Evolutionary conservation across 2,888 invertebrate species (phyloP).

Genomic region (Athalia rosae): DNA sequence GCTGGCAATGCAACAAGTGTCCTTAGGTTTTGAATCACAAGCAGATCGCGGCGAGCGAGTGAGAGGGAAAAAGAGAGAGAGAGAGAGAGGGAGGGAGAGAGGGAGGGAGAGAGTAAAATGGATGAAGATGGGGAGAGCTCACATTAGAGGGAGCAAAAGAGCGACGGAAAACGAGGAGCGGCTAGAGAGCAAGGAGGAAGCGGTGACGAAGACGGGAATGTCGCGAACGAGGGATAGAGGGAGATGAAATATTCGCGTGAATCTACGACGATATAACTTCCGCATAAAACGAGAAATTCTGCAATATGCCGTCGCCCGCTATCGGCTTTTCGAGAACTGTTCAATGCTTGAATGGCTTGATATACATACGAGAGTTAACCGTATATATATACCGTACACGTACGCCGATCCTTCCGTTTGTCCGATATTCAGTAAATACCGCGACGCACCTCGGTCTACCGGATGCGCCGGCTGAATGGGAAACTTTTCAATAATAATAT

Average conservation of each 20-base stretch:
- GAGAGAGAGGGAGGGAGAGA: slow-evolving; percentile 49
- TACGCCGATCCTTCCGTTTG: slow-evolving; percentile 24
- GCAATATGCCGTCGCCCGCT: slow-evolving; percentile 7
- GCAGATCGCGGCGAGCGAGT: slow-evolving; percentile 67
- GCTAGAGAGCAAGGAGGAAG: slow-evolving; percentile 49
- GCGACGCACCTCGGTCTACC: too few relatives aligned
- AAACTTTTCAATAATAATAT: too few relatives aligned
- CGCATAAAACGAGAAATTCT: slow-evolving; percentile 23
- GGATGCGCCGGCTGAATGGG: too few relatives aligned
- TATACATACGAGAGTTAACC: slow-evolving; percentile 47
- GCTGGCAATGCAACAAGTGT: slow-evolving; percentile 73
- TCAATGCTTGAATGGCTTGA: slow-evolving; percentile 65
- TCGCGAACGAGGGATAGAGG: slow-evolving; percentile 50
- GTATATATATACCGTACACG: background rate
- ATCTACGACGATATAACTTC: slow-evolving; percentile 21
- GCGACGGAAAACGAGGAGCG: slow-evolving; percentile 46
- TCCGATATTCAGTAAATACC: too few relatives aligned
- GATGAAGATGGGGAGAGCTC: slow-evolving; percentile 49
- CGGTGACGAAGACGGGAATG: slow-evolving; percentile 52
- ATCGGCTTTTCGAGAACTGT: slow-evolving; percentile 46
- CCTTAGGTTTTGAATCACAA: slow-evolving; percentile 74
- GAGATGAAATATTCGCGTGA: slow-evolving; percentile 46
- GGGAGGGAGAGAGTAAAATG: slow-evolving; percentile 39
- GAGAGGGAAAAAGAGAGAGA: slow-evolving; percentile 59
- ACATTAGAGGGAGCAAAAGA: slow-evolving; percentile 26